phyloP scores from a whole-genome alignment of 35 echinoderm and acorn worm genomes.

The Hemicentrotus pulcherrimus region DNA sequence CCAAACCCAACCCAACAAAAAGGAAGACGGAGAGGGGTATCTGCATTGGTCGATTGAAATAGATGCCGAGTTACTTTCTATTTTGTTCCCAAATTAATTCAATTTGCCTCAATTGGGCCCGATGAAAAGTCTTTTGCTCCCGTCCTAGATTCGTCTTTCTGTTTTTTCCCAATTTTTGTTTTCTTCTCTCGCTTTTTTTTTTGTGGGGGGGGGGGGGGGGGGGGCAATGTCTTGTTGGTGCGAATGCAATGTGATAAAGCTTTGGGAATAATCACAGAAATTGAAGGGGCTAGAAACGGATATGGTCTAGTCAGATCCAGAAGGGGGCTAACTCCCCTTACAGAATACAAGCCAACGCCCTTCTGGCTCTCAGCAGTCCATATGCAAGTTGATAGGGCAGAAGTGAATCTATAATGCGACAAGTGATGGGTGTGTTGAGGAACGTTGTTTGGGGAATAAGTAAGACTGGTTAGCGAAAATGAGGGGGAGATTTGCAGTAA shows the following conservation, averaged over 20 bases:
- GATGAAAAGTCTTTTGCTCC: background rate
- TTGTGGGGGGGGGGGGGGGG: too few relatives aligned
- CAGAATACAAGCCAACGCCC: too few relatives aligned
- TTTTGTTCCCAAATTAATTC: constrained; percentile 26
- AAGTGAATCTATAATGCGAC: constrained; percentile 2
- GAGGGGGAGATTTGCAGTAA: background rate
- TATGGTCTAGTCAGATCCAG: background rate
- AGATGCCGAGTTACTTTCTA: constrained; percentile 25
- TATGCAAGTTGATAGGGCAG: background rate
- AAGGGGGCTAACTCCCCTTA: too few relatives aligned
- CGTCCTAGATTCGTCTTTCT: background rate
- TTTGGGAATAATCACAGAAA: background rate
- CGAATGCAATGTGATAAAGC: background rate
- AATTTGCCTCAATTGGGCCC: constrained; percentile 34
- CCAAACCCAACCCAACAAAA: background rate
- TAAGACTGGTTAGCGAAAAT: background rate
- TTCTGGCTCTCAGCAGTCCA: background rate
- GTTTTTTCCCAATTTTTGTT: background rate
- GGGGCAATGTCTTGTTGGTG: background rate
- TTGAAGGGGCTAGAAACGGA: background rate
- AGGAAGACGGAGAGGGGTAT: background rate
- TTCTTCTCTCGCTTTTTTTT: background rate
- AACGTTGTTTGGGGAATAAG: background rate
- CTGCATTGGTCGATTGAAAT: constrained; percentile 18
- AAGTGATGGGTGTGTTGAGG: background rate